Base-by-base conservation (phyloP, 2,888 invertebrate species). In the Vesta saturnalis region DNA sequence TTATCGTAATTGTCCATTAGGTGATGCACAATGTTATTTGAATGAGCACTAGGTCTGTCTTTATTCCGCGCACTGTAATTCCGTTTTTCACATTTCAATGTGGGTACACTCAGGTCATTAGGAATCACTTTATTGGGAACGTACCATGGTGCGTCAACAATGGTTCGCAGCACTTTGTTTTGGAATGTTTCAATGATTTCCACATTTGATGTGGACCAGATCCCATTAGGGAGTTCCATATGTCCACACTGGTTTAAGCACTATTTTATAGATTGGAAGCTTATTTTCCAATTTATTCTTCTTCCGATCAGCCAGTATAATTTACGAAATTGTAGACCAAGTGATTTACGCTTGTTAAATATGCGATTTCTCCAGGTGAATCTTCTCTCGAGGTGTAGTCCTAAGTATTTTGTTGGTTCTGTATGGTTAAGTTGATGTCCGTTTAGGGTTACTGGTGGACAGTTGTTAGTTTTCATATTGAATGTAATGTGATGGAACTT, bases 271-370 rank as follows among this genome's bases (percentile, higher is more conserved):
- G 18, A 19, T 19, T 43, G 43, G 19, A 19, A 21, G 16, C 19
- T 21, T 59, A 35, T 16, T 43, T 59, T 59, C 19, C 15, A 56
- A n/a, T n/a, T n/a, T n/a, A n/a, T n/a, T 56, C 23, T 56, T 30
- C 43, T 43, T 8, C 43, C 12, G 12, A 43, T 43, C 3, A 43
- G 12, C 12, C 43, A 43, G 12, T 43, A 56, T 56, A 56, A 56
- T 23, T 56, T 56, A 30, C 30, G 30, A 30, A 30, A 10, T 30
- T 30, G 30, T 30, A 10, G 30, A 6, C 30, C 5, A 30, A 30
- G 30, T 30, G 1, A n/a, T n/a, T n/a, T n/a, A n/a, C n/a, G n/a
- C n/a, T n/a, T n/a, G n/a, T n/a, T n/a, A n/a, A n/a, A n/a, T 43
- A 43, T 43, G 43, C 14, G 43, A 43, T 12, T 43, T 12, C 43